Conservation (phyloP, 2,888 invertebrate genomes). For the Pandemis heparana region DNA sequence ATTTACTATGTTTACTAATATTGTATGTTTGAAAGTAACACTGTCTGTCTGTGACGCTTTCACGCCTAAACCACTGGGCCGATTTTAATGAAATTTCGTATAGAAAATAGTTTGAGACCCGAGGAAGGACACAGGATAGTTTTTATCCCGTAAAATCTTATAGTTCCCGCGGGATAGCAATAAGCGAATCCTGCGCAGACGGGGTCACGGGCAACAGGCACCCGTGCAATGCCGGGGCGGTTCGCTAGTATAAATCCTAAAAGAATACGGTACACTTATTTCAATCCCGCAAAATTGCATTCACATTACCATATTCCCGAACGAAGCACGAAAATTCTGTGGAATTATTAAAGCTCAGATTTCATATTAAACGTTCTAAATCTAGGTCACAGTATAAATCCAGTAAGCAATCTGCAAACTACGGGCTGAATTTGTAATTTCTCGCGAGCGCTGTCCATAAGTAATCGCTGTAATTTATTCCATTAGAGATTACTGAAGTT, state of each 20-base stretch:
- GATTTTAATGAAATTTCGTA: too few relatives aligned
- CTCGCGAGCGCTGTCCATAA: neutral
- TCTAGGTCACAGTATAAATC: constrained; percentile 5
- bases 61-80: too few relatives aligned
- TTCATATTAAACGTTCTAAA: constrained; percentile 2
- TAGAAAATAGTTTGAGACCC: too few relatives aligned
- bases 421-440: neutral
- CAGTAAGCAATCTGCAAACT: constrained; percentile 1
- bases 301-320: neutral
- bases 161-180: too few relatives aligned
- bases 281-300: neutral
- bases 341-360: constrained; percentile 2
- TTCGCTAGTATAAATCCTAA: neutral
- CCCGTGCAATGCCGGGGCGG: too few relatives aligned
- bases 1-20: too few relatives aligned
- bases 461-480: neutral
- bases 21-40: too few relatives aligned
- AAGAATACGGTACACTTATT: neutral
- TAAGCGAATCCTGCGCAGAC: too few relatives aligned
- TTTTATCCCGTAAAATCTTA: too few relatives aligned
- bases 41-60: too few relatives aligned
- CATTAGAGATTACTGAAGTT: neutral
- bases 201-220: too few relatives aligned
- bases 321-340: neutral
- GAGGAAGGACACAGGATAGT: too few relatives aligned